Percentiles rank a stretch among this genome's conserved stretches.
phyloP scores from a whole-genome alignment of 1,140 invertebrate genomes.

The Oppia nitens region DNA sequence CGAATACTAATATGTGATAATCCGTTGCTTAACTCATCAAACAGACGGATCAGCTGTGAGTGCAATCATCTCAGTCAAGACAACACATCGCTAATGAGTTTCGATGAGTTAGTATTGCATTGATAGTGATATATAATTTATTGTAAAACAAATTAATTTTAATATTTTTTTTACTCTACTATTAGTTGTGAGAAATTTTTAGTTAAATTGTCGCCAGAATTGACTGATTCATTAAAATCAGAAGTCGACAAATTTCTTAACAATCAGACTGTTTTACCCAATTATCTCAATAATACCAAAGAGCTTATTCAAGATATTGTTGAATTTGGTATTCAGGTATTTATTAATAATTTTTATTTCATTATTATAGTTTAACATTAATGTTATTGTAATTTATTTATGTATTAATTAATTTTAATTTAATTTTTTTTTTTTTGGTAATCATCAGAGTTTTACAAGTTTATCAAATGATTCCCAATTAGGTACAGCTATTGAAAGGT shows the following conservation, averaged over 20 bases:
- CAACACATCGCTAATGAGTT: not conserved
- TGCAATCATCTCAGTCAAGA: not conserved
- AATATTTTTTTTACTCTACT: not conserved
- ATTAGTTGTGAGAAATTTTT: constrained; percentile 6
- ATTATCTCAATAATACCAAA: constrained; percentile 8
- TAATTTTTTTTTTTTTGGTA: no score
- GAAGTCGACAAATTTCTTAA: constrained; percentile 2
- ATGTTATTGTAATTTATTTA: no score
- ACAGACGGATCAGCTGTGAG: constrained; percentile 7
- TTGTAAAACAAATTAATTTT: not conserved
- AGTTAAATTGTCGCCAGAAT: not conserved
- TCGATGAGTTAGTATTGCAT: not conserved
- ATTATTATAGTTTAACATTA: not conserved
- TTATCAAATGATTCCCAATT: not conserved
- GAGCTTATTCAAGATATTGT: constrained; percentile 11
- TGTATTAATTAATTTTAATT: no score
- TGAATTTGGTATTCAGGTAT: constrained; percentile 15
- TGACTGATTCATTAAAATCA: not conserved
- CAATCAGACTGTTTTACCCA: constrained; percentile 6
- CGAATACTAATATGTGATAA: constrained; percentile 7
- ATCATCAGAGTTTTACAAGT: not conserved
- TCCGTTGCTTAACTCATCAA: constrained; percentile 3
- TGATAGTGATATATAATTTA: not conserved
- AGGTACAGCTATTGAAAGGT: not conserved
- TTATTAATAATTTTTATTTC: not conserved